These are phyloP conservation scores for Entomyzon cyanotis DNA, from an alignment of 2,113 vertebrate species.

Conservation along the genomic window DNA sequence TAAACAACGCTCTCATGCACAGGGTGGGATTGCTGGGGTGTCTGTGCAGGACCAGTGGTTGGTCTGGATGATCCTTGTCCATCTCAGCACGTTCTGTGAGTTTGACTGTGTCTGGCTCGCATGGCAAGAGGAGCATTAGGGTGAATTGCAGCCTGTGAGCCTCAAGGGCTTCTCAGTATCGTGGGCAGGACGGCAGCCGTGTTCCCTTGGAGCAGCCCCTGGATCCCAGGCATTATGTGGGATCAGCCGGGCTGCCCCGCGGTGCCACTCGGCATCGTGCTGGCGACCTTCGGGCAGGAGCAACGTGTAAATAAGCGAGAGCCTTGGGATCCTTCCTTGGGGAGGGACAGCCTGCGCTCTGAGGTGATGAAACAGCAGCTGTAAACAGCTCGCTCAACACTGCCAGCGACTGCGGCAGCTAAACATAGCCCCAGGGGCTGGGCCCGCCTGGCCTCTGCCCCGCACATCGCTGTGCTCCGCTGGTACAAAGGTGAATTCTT, in stretches of 20 bases:
- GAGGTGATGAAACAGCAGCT: neutral
- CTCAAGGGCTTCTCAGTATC: neutral
- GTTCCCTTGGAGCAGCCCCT: neutral
- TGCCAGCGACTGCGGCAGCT: neutral
- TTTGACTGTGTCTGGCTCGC: neutral
- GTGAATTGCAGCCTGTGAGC: neutral
- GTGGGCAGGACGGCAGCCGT: neutral
- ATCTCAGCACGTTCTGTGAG: accelerated
- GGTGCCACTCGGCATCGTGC: accelerated
- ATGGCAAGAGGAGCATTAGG: accelerated
- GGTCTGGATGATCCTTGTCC: neutral
- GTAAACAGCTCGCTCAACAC: neutral
- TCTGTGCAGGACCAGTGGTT: neutral
- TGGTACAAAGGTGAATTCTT: neutral
- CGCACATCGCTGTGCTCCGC: neutral
- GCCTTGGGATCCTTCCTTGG: neutral
- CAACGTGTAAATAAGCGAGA: neutral
- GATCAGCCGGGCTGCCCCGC: neutral
- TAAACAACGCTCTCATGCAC: accelerated
- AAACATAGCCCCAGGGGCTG: neutral
- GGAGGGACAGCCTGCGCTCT: neutral
- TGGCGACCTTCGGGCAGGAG: accelerated
- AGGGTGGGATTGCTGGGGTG: neutral
- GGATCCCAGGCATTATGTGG: accelerated
- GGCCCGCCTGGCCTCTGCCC: neutral